Percentiles rank a stretch among this genome's conserved stretches.
phyloP scores from a whole-genome alignment of 1,140 invertebrate species.

The Plutomurus gul region DNA sequence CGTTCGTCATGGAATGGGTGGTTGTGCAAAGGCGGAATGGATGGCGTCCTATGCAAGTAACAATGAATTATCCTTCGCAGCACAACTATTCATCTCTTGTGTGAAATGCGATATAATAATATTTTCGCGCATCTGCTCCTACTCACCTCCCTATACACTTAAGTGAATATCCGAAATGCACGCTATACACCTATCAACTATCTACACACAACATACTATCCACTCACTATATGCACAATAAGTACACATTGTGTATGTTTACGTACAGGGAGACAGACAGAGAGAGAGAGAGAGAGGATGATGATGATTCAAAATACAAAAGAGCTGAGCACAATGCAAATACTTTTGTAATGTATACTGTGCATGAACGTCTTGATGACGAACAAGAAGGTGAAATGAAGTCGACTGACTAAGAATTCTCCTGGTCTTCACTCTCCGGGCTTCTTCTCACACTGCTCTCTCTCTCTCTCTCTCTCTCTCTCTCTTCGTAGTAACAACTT shows the following conservation, averaged over 20 bases:
- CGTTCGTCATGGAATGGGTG: neutral
- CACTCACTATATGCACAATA: too few relatives aligned
- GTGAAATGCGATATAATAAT: too few relatives aligned
- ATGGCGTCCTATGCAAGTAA: constrained; percentile 7
- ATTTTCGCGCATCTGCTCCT: neutral
- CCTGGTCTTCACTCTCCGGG: neutral
- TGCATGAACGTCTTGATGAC: neutral
- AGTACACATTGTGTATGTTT: too few relatives aligned
- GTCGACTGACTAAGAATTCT: constrained; percentile 19
- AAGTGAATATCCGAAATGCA: neutral
- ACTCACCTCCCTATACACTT: neutral
- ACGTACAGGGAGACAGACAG: neutral
- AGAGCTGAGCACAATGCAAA: too few relatives aligned
- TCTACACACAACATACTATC: too few relatives aligned
- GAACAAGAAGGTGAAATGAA: constrained; percentile 17
- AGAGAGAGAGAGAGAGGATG: neutral
- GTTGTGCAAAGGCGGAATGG: constrained; percentile 5
- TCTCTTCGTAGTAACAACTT: too few relatives aligned
- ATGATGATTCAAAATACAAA: too few relatives aligned
- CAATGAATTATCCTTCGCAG: neutral
- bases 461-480: too few relatives aligned
- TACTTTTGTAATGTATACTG: neutral
- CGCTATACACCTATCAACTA: too few relatives aligned
- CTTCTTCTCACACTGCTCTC: neutral
- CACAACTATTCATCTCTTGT: neutral